phyloP scores from a whole-genome alignment of 1,140 invertebrate species.

The Cydia splendana region DNA sequence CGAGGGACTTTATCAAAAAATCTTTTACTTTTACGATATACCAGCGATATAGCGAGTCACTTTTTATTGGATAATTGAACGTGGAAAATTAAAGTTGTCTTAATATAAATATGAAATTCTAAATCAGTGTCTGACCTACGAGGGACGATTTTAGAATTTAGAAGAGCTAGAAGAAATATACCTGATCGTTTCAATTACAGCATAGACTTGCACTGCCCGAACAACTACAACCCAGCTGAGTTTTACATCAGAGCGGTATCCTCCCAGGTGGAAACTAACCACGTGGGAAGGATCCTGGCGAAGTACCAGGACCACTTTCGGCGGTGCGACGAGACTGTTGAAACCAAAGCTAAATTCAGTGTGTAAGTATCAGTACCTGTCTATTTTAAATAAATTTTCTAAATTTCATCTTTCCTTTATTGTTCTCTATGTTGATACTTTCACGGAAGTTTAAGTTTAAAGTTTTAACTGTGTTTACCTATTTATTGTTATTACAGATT shows the following conservation, averaged over 20 bases:
- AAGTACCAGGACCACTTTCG: conserved; percentile 41
- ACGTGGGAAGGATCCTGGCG: conserved; percentile 48
- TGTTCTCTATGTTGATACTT: no score
- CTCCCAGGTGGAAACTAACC: conserved; percentile 25
- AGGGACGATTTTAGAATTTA: no score
- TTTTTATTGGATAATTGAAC: no score
- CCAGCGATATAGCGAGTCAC: no score
- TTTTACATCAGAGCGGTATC: conserved; percentile 81
- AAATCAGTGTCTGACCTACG: no score
- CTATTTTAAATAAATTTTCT: not conserved
- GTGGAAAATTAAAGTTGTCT: no score
- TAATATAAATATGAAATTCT: no score
- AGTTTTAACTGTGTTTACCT: not conserved
- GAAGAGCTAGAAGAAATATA: no score
- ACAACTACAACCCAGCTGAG: conserved; percentile 86
- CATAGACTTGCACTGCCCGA: conserved; percentile 78
- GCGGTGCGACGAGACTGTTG: not conserved
- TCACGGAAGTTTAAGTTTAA: no score
- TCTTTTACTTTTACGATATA: no score
- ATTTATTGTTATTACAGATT: conserved; percentile 47
- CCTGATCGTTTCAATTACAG: conserved; percentile 45
- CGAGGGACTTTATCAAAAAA: no score
- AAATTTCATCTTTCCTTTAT: not conserved
- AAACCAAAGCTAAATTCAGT: not conserved
- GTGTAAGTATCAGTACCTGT: not conserved